Percentiles rank a stretch among this genome's conserved stretches.
phyloP scores from a whole-genome alignment of 2,888 invertebrate species.

The Eubasilissa splendida region DNA sequence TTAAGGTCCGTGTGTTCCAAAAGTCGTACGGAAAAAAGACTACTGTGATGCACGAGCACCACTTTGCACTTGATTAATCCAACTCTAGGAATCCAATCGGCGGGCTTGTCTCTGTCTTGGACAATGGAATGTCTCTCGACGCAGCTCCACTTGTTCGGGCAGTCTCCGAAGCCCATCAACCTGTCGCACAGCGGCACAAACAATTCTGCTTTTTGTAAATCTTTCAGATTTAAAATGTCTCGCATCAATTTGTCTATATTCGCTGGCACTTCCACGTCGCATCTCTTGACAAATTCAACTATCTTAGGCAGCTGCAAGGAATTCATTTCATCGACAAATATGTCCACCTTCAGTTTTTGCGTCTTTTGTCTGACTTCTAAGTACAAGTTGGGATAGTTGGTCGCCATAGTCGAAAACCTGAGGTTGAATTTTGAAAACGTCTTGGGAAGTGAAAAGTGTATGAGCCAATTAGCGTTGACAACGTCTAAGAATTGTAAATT shows the following conservation, averaged over 20 bases:
- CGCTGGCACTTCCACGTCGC: constrained; percentile 65
- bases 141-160: constrained; percentile 74
- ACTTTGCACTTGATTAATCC: constrained; percentile 75
- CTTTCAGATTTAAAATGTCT: constrained; percentile 65
- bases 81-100: constrained; percentile 70
- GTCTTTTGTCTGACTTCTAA: constrained; percentile 59
- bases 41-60: constrained; percentile 73
- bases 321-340: constrained; percentile 75
- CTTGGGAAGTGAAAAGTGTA: constrained; percentile 81
- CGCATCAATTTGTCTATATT: constrained; percentile 64
- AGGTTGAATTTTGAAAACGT: constrained; percentile 79
- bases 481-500: constrained; percentile 76
- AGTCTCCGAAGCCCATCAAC: constrained; percentile 78
- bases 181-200: constrained; percentile 73
- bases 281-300: constrained; percentile 73
- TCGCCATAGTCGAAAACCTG: constrained; percentile 78
- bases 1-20: constrained; percentile 65
- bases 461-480: constrained; percentile 76
- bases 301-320: constrained; percentile 76
- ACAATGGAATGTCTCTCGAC: constrained; percentile 75
- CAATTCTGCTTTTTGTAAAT: constrained; percentile 66
- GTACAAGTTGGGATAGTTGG: constrained; percentile 72
- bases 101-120: constrained; percentile 70
- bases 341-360: constrained; percentile 66
- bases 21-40: constrained; percentile 75